Evolutionary conservation across 2,113 vertebrate genomes (phyloP).

Genomic region (Nesospiza acunhae): DNA sequence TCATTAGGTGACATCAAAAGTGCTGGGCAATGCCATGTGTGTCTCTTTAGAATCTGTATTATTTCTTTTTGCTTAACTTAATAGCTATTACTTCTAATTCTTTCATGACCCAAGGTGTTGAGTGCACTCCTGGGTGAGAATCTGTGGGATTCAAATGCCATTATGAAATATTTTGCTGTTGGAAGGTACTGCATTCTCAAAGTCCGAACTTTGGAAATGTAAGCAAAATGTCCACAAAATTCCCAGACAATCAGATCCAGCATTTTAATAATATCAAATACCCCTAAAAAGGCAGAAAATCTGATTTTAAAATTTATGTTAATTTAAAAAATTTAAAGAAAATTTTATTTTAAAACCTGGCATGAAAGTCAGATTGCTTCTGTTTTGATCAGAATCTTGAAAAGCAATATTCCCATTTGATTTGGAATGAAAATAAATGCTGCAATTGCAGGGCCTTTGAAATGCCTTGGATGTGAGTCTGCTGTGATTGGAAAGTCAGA

Average conservation of each 20-base stretch:
- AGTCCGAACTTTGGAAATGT: not conserved
- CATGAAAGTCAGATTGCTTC: not conserved
- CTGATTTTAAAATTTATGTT: accelerated
- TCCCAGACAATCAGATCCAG: not conserved
- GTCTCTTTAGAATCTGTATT: not conserved
- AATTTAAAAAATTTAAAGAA: not conserved
- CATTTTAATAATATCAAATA: not conserved
- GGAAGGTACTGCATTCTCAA: not conserved
- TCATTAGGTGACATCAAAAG: not conserved
- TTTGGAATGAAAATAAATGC: not conserved
- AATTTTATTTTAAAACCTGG: not conserved
- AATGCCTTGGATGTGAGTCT: not conserved
- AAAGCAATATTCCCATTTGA: not conserved
- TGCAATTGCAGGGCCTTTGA: not conserved
- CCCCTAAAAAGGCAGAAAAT: not conserved
- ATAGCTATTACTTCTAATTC: not conserved
- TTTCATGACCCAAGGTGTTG: not conserved
- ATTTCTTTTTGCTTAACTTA: not conserved
- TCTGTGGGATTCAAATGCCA: not conserved
- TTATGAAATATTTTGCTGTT: not conserved
- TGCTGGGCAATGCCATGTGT: not conserved
- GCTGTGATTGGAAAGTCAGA: not conserved
- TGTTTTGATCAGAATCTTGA: not conserved
- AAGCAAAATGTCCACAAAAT: not conserved
- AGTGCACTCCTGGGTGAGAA: not conserved